Conservation (phyloP, 2,797 vertebrate species). For the Hipposideros larvatus region DNA sequence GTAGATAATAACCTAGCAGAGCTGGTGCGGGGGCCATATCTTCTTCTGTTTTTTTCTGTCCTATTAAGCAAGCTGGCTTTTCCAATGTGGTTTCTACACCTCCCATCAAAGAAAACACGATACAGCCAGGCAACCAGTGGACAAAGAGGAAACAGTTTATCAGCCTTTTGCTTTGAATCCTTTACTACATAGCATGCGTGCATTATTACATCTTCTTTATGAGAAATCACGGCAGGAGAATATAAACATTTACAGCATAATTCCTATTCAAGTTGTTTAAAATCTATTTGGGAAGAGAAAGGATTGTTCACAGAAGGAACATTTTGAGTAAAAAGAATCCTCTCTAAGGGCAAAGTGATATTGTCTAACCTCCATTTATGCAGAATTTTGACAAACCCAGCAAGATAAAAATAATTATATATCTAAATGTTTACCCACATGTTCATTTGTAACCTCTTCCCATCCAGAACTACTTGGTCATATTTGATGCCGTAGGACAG, state of each 20-base stretch:
- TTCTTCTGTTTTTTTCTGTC: not conserved
- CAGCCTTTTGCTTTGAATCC: constrained; percentile 1
- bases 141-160: not conserved
- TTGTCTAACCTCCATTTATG: constrained; percentile 1
- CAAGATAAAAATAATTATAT: not conserved
- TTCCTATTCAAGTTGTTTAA: constrained; percentile 60
- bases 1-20: not conserved
- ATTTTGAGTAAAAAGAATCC: constrained; percentile 39
- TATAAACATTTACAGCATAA: constrained; percentile 60
- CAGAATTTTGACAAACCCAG: not conserved
- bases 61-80: not conserved
- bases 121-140: not conserved
- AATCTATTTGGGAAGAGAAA: constrained; percentile 55
- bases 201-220: constrained; percentile 14
- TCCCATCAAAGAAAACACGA: not conserved
- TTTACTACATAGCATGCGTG: not conserved
- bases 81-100: not conserved
- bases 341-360: constrained; percentile 7
- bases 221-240: constrained; percentile 37
- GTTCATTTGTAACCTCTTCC: not conserved
- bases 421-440: not conserved
- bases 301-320: constrained; percentile 22
- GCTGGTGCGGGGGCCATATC: not conserved
- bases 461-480: not conserved
- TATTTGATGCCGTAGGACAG: not conserved